Conservation (phyloP, 2,113 vertebrate species). For the Podarcis raffonei region DNA sequence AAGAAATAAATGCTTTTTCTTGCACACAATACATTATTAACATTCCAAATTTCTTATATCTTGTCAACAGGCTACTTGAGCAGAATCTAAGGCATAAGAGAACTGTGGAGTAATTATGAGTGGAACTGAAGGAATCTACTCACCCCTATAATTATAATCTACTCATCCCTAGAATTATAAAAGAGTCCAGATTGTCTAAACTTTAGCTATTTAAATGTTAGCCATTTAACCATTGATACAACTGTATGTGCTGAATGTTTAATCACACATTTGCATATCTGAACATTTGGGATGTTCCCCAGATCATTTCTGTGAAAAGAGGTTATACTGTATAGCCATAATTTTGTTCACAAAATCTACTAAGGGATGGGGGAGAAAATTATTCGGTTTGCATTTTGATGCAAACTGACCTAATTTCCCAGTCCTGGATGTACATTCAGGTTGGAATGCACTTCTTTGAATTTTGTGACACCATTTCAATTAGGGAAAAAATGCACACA, state of each 20-base stretch:
- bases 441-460: too few species aligned
- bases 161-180: not conserved
- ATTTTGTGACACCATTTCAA: too few species aligned
- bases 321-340: not conserved
- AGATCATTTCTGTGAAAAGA: not conserved
- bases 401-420: too few species aligned
- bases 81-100: not conserved
- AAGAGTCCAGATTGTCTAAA: not conserved
- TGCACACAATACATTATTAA: not conserved
- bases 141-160: not conserved
- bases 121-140: not conserved
- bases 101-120: not conserved
- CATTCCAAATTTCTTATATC: not conserved
- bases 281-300: not conserved
- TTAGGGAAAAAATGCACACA: too few species aligned
- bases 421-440: too few species aligned
- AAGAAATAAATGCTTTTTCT: not conserved
- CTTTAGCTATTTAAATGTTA: not conserved
- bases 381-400: too few species aligned
- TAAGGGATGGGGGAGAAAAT: too few species aligned
- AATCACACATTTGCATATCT: not conserved
- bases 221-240: not conserved
- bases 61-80: not conserved
- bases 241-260: not conserved
- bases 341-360: too few species aligned